These are phyloP conservation scores for Podarcis raffonei DNA, from an alignment of 2,113 vertebrate genomes.

Conservation along the genomic window DNA sequence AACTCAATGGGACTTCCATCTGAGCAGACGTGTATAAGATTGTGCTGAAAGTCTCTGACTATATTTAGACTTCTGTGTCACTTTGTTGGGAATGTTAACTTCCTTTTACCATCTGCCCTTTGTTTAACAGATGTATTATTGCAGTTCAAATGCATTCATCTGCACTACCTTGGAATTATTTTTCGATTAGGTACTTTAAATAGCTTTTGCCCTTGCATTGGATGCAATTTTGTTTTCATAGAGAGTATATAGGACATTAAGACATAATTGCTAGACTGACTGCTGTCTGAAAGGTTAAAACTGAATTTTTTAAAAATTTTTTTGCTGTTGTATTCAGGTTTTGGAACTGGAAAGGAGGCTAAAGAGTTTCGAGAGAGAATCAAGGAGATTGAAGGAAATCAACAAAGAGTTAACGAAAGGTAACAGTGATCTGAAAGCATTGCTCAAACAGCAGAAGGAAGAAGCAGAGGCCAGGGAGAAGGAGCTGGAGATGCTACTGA, in stretches of 20 bases:
- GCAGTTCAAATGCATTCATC: slow-evolving; percentile 67
- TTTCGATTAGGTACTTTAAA: slow-evolving; percentile 61
- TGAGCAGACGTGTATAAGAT: neutral
- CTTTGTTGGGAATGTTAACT: slow-evolving; percentile 69
- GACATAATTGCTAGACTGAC: neutral
- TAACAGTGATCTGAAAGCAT: slow-evolving; percentile 77
- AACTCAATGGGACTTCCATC: neutral
- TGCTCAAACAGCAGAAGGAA: slow-evolving; percentile 72
- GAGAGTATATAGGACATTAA: slow-evolving; percentile 49
- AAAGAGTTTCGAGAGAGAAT: slow-evolving; percentile 78
- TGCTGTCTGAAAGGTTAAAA: slow-evolving; percentile 39
- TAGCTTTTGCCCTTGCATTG: slow-evolving; percentile 68
- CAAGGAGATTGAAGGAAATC: slow-evolving; percentile 76
- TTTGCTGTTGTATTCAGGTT: slow-evolving; percentile 74
- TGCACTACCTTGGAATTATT: slow-evolving; percentile 57
- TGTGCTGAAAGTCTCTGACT: slow-evolving; percentile 43
- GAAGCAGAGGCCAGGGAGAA: slow-evolving; percentile 70
- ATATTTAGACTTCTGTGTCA: slow-evolving; percentile 63
- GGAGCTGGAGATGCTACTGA: slow-evolving; percentile 67
- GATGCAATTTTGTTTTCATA: slow-evolving; percentile 57
- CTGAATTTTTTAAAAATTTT: neutral
- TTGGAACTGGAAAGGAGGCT: slow-evolving; percentile 81
- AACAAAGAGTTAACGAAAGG: slow-evolving; percentile 79
- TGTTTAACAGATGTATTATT: slow-evolving; percentile 74
- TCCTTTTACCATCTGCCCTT: slow-evolving; percentile 71